A percentile compares a stretch with the other conserved stretches of the same genome.
phyloP scores from a whole-genome alignment of 1,140 invertebrate genomes.

The Pseudobourletiella spinata region DNA sequence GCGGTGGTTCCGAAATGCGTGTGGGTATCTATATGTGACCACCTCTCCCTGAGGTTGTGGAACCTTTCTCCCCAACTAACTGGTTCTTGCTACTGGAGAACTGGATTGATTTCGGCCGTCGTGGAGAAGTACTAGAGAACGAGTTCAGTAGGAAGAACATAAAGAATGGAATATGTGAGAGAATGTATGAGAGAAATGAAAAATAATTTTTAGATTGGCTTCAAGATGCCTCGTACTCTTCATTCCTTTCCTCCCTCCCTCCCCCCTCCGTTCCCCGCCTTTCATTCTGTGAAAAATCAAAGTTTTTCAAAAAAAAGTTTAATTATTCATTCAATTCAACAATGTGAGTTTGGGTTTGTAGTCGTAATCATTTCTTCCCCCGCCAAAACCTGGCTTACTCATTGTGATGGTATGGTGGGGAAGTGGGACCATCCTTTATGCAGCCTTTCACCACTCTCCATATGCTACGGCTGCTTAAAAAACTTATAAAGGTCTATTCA shows the following conservation, averaged over 20 bases:
- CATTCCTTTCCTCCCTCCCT: neutral
- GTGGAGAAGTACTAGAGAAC: no score
- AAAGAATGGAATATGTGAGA: neutral
- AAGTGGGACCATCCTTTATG: neutral
- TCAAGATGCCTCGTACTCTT: neutral
- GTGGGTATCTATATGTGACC: no score
- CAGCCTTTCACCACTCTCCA: no score
- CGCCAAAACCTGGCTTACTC: neutral
- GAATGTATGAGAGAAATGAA: no score
- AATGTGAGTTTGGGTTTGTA: constrained; percentile 1
- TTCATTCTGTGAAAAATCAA: constrained; percentile 11
- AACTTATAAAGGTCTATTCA: neutral
- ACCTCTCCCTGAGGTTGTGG: no score
- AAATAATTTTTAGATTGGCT: neutral
- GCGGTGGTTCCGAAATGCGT: no score
- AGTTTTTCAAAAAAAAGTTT: constrained; percentile 20
- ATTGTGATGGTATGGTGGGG: neutral
- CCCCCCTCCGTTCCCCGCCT: neutral
- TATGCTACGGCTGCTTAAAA: no score
- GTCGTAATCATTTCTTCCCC: constrained; percentile 4
- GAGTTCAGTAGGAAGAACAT: no score
- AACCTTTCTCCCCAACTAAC: no score
- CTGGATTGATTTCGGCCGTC: no score
- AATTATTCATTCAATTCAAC: constrained; percentile 15
- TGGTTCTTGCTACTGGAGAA: no score